phyloP scores from a whole-genome alignment of 92 coral and sea anemone species.

The Epizoanthus illoricatus region DNA sequence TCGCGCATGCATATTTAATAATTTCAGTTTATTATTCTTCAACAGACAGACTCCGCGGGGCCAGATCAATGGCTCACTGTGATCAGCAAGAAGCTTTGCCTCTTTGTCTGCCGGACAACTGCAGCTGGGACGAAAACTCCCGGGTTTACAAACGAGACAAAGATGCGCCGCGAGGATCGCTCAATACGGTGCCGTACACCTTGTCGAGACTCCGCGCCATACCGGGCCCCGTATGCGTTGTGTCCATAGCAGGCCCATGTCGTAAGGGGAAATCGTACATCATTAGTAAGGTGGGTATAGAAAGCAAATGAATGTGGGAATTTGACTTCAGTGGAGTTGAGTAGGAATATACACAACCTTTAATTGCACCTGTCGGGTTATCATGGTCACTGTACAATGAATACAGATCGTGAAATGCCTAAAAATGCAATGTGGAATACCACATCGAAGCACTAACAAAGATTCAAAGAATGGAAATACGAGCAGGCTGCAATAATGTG shows the following conservation, averaged over 20 bases:
- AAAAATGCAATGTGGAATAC: too few species aligned
- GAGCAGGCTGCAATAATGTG: too few species aligned
- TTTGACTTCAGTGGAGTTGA: too few species aligned
- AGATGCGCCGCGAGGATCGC: slow-evolving; percentile 1
- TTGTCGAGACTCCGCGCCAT: slow-evolving; percentile 31
- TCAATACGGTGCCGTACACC: slow-evolving; percentile 22
- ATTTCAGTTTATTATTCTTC: too few species aligned
- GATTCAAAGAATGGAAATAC: too few species aligned
- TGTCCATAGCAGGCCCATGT: slow-evolving; percentile 63
- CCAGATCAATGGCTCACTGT: neutral
- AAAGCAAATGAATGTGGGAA: neutral
- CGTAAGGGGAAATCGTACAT: slow-evolving; percentile 70
- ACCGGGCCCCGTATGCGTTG: slow-evolving; percentile 58
- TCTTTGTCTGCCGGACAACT: slow-evolving; percentile 36
- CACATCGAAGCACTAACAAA: too few species aligned
- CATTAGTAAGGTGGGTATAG: slow-evolving; percentile 25
- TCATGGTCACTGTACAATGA: too few species aligned
- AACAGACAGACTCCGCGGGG: too few species aligned
- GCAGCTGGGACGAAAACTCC: slow-evolving; percentile 22
- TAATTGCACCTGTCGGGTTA: too few species aligned
- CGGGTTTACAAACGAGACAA: slow-evolving; percentile 9
- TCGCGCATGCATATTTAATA: too few species aligned
- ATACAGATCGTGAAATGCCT: too few species aligned
- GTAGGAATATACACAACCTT: too few species aligned
- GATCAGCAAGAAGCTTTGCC: slow-evolving; percentile 18